Conservation (phyloP, 1,140 invertebrate genomes). For the Argopecten irradians region DNA sequence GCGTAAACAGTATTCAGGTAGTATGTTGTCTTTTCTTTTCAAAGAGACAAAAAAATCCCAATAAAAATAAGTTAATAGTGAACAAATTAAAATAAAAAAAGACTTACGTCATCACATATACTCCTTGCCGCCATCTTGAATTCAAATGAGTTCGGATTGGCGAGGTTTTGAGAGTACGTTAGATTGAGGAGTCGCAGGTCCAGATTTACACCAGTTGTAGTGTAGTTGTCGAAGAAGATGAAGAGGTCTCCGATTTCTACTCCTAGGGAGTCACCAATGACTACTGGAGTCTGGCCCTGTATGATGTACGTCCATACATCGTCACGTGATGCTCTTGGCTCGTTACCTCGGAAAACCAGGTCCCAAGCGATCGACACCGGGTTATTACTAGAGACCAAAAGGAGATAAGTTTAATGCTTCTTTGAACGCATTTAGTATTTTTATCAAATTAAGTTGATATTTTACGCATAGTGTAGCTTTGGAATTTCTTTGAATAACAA, state of each 20-base stretch:
- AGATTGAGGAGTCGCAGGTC: conserved; percentile 46
- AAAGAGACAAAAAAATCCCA: not conserved
- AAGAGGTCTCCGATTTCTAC: conserved; percentile 46
- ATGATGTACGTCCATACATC: conserved; percentile 35
- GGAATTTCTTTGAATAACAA: not conserved
- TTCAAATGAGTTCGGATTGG: conserved; percentile 46
- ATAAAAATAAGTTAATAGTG: not conserved
- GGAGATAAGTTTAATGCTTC: not conserved
- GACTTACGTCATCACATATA: conserved; percentile 50
- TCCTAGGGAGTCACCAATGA: conserved; percentile 34
- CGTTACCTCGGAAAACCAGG: conserved; percentile 38
- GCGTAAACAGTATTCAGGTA: too few species aligned
- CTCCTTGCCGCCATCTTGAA: conserved; percentile 4
- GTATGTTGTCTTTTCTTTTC: not conserved
- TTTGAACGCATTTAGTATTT: not conserved
- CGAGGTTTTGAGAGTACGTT: conserved; percentile 35
- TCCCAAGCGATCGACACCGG: conserved; percentile 42
- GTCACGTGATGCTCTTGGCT: not conserved
- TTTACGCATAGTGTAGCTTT: not conserved
- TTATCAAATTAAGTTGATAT: not conserved
- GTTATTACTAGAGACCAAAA: conserved; percentile 34
- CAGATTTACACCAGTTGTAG: conserved; percentile 33
- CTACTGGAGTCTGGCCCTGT: conserved; percentile 33
- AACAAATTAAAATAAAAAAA: not conserved
- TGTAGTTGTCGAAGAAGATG: conserved; percentile 43